A percentile compares a stretch with the other conserved stretches of the same genome.
Conservation (phyloP, 2,113 vertebrate genomes). For the Nipponia nippon region DNA sequence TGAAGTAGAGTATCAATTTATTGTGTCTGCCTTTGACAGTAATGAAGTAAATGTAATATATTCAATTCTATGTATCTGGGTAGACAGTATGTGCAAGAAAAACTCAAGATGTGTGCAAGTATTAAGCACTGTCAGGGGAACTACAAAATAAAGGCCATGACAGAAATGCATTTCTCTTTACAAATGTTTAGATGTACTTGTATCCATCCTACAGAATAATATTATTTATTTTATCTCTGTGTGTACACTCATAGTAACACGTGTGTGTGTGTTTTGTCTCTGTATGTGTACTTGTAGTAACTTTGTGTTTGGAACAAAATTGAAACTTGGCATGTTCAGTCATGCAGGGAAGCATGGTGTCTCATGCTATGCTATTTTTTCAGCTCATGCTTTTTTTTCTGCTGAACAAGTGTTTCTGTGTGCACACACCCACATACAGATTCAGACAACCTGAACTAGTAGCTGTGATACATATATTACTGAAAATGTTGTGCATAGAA, state of each 20-base stretch:
- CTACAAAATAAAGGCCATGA: not conserved
- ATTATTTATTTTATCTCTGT: not conserved
- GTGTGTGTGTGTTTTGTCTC: not conserved
- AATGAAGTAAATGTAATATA: not conserved
- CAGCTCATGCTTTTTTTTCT: not conserved
- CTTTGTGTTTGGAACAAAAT: not conserved
- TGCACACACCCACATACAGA: not conserved
- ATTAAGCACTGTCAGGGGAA: not conserved
- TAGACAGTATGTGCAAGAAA: not conserved
- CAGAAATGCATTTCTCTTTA: not conserved
- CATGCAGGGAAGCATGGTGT: not conserved
- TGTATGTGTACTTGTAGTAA: not conserved
- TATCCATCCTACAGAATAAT: not conserved
- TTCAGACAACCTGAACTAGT: not conserved
- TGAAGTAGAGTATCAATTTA: not conserved
- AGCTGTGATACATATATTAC: not conserved
- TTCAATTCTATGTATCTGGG: not conserved
- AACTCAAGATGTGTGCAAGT: accelerated
- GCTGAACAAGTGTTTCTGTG: not conserved
- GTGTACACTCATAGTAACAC: too few relatives aligned
- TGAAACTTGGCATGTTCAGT: not conserved
- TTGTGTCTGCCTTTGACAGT: not conserved
- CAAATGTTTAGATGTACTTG: not conserved
- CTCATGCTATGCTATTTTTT: not conserved
- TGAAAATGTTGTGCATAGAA: not conserved